Conservation (phyloP, 2,113 vertebrate species). For the Engystomops pustulosus region DNA sequence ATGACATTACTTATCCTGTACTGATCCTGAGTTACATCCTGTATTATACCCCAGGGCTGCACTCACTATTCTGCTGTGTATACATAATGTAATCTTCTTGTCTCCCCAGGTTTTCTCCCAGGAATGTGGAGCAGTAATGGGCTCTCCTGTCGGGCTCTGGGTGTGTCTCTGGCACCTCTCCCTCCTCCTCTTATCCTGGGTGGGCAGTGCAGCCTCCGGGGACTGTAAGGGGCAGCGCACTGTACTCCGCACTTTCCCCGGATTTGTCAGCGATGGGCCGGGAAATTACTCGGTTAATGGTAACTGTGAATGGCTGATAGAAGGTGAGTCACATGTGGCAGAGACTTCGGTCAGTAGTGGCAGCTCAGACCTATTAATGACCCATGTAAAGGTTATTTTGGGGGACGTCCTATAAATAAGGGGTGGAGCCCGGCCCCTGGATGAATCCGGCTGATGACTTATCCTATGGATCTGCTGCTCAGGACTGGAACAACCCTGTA, state of each 20-base stretch:
- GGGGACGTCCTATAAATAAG: no score
- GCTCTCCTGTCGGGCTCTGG: not conserved
- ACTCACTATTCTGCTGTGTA: not conserved
- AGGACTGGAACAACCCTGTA: no score
- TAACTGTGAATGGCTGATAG: slow-evolving; percentile 95
- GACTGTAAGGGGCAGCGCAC: slow-evolving; percentile 90
- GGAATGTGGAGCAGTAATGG: slow-evolving; percentile 20
- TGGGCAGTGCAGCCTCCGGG: slow-evolving; percentile 66
- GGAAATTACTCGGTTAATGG: slow-evolving; percentile 94
- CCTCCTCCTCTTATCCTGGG: slow-evolving; percentile 65
- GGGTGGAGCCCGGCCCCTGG: no score
- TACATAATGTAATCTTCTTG: not conserved
- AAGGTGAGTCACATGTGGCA: slow-evolving; percentile 75
- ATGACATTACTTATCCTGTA: no score
- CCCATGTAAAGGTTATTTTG: no score
- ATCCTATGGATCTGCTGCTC: no score
- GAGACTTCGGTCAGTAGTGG: no score
- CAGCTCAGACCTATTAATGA: no score
- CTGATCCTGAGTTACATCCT: no score
- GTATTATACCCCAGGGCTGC: not conserved
- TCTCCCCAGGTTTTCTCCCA: not conserved
- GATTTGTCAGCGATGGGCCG: slow-evolving; percentile 88
- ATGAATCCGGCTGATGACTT: no score
- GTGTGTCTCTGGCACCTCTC: not conserved
- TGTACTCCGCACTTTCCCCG: slow-evolving; percentile 80